Evolutionary conservation across 2,888 invertebrate species (phyloP), one percentile per base, ranked within the genome.

Genomic region (Diaprepes abbreviatus): DNA sequence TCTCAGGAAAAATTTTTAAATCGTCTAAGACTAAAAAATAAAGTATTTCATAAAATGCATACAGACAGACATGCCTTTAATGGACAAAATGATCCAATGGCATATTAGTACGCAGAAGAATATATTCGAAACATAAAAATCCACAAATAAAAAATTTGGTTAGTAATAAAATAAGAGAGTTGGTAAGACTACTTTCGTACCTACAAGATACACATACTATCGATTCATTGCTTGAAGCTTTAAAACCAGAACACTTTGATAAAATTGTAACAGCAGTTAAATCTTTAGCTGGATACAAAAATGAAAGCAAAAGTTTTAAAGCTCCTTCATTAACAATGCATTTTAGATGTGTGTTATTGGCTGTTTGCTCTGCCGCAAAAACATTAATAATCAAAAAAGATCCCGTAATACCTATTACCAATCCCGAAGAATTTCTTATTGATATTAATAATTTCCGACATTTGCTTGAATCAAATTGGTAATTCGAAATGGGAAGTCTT

Each of bases 101-200:
- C 72, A 43, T 77, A 74, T 31, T 74, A 74, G 35, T 77, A 74
- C 67, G 77, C 74, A 5, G 77, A 77, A 65, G 68, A 75, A 62
- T 74, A 75, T 67, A 50, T 76, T 17, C 16, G 71, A 76, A 76
- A 65, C 76, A 77, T 40, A 77, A 74, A 70, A 63, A 74, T 57
- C 73, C 75, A 3, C 75, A 76, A 71, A 77, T 76, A 16, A 72
- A 66, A 66, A 71, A 72, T 71, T 62, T 64, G 7, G 74, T 75
- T 12, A 64, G 66, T 14, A 77, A 77, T 59, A 77, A 77, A 72
- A 58, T 77, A 43, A n/a, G 76, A 40, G 75, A 76, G 73, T 36
- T 77, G 9, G 75, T 74, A 14, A 74, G 76, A 63, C 71, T 76
- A 17, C 50, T 76, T 0, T 66, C 76, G 31, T 60, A 70, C n/a